These are phyloP conservation scores for Smutsia temminckii DNA, from an alignment of 2,797 vertebrate genomes.

Conservation along the genomic window DNA sequence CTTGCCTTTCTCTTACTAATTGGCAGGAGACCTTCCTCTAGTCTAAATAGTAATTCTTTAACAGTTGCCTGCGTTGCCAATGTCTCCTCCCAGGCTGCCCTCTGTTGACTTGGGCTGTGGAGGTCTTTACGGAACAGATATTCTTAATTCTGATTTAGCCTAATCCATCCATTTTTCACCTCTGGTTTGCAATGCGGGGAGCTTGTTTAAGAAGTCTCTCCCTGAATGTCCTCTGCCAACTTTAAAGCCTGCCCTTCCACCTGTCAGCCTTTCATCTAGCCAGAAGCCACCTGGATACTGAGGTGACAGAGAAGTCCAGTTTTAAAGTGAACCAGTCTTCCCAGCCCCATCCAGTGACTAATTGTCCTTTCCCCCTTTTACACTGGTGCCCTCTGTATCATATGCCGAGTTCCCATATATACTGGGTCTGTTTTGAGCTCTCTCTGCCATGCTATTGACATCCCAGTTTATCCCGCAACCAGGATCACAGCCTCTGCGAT, in stretches of 20 bases:
- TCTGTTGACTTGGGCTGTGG: neutral
- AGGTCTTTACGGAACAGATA: neutral
- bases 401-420: neutral
- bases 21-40: neutral
- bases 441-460: fast-evolving
- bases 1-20: neutral
- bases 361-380: neutral
- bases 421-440: neutral
- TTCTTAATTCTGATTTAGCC: neutral
- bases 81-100: neutral
- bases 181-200: neutral
- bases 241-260: neutral
- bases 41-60: neutral
- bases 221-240: neutral
- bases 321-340: neutral
- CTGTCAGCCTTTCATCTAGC: neutral
- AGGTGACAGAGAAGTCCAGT: neutral
- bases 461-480: neutral
- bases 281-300: neutral
- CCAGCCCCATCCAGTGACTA: neutral
- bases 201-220: neutral
- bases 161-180: neutral
- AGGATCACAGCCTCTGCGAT: neutral
- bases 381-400: neutral
- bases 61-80: neutral